Percentiles rank a stretch among this genome's conserved stretches.
phyloP scores from a whole-genome alignment of 2,113 vertebrate genomes.

The Arvicanthis niloticus region DNA sequence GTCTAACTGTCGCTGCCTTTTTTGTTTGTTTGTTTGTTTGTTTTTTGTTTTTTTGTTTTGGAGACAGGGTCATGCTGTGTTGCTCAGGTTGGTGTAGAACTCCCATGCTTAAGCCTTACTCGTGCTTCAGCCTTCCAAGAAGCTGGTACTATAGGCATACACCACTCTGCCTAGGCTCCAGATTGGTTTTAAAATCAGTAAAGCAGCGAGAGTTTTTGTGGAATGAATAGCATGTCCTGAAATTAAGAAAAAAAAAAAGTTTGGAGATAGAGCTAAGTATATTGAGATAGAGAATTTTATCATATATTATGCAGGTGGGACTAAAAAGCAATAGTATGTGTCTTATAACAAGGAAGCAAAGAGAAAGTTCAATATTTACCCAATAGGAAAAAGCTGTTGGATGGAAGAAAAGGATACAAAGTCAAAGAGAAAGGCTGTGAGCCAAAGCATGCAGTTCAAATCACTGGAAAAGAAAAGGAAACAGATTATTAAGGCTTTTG shows the following conservation, averaged over 20 bases:
- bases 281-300: neutral
- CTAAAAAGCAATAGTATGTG: neutral
- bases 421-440: neutral
- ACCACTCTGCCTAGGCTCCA: neutral
- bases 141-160: neutral
- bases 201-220: neutral
- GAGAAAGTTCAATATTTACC: neutral
- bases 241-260: neutral
- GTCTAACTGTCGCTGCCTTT: neutral
- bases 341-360: neutral
- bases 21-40: neutral
- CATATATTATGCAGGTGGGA: neutral
- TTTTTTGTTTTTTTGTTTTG: neutral
- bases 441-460: neutral
- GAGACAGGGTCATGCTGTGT: neutral
- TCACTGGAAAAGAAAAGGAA: constrained; percentile 1
- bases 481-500: neutral
- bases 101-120: neutral
- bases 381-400: neutral
- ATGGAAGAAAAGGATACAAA: neutral
- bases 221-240: neutral
- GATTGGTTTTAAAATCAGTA: neutral
- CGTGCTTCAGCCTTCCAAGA: neutral
- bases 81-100: neutral
- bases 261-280: neutral